phyloP scores from a whole-genome alignment of 1,140 invertebrate species.

The Proctacanthus coquilletti region DNA sequence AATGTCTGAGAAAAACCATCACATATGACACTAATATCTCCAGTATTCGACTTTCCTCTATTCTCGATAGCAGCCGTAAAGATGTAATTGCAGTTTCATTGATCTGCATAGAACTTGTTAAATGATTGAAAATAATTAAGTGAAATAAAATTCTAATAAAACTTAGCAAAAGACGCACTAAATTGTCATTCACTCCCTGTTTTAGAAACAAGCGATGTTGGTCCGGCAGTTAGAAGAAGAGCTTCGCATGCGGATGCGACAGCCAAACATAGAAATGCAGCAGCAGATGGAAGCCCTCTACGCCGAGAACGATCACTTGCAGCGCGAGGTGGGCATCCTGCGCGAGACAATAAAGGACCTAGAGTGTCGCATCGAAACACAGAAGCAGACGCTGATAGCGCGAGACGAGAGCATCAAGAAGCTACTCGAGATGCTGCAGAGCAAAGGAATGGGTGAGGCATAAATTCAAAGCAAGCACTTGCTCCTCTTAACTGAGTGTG shows the following conservation, averaged over 20 bases:
- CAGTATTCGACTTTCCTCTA: no score
- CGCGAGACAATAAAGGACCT: slow-evolving; percentile 91
- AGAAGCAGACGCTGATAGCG: slow-evolving; percentile 91
- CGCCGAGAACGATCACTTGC: slow-evolving; percentile 87
- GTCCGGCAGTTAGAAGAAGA: slow-evolving; percentile 89
- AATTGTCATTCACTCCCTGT: slow-evolving; percentile 3
- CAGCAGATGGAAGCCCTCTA: slow-evolving; percentile 84
- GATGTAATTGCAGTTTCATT: no score
- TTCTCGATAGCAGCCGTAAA: no score
- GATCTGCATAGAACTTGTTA: no score
- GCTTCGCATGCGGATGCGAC: slow-evolving; percentile 64
- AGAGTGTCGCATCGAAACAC: slow-evolving; percentile 91
- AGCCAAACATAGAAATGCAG: slow-evolving; percentile 75
- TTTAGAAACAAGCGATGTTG: slow-evolving; percentile 90
- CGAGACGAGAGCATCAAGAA: slow-evolving; percentile 98
- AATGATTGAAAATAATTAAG: no score
- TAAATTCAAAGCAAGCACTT: background rate
- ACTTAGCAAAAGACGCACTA: no score
- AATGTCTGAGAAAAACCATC: no score
- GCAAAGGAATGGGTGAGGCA: slow-evolving; percentile 88
- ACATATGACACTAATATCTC: no score
- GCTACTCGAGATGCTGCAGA: slow-evolving; percentile 94
- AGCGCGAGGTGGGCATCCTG: slow-evolving; percentile 86
- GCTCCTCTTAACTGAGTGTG: background rate
- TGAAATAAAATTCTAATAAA: no score